phyloP scores from a whole-genome alignment of 1,140 invertebrate genomes.

The Ostrea edulis region DNA sequence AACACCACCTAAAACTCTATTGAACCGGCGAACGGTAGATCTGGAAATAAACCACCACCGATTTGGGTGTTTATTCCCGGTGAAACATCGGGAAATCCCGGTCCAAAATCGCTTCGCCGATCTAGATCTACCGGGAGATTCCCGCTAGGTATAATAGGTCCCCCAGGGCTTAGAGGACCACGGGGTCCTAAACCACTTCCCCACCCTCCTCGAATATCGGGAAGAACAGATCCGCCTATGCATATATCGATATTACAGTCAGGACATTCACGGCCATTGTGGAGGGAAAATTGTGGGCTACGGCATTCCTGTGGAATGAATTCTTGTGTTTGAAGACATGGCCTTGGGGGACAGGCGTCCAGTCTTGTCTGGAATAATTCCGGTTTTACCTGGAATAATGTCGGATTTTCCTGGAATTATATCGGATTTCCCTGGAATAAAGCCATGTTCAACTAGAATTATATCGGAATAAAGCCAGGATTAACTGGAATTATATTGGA shows the following conservation, averaged over 20 bases:
- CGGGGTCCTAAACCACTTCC: not conserved
- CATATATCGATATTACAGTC: conserved; percentile 39
- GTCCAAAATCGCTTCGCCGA: not conserved
- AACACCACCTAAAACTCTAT: not conserved
- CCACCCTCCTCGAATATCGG: not conserved
- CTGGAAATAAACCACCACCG: not conserved
- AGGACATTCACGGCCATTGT: conserved; percentile 30
- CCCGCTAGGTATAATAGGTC: not conserved
- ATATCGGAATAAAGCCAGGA: not conserved
- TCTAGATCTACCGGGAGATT: not conserved
- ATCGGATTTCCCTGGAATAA: no score
- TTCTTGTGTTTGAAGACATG: conserved; percentile 1
- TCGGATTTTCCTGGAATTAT: not conserved
- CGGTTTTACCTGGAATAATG: not conserved
- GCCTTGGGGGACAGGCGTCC: conserved; percentile 14
- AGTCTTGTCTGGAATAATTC: not conserved
- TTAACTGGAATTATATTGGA: not conserved
- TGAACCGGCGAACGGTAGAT: not conserved
- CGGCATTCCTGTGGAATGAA: conserved; percentile 27
- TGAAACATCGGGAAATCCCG: not conserved
- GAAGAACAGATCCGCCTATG: not conserved
- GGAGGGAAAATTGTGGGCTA: conserved; percentile 18
- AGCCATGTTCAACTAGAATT: no score
- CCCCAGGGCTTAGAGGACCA: not conserved
- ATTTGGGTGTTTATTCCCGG: not conserved